phyloP scores from a whole-genome alignment of 2,797 vertebrate genomes.

The Somateria mollissima region DNA sequence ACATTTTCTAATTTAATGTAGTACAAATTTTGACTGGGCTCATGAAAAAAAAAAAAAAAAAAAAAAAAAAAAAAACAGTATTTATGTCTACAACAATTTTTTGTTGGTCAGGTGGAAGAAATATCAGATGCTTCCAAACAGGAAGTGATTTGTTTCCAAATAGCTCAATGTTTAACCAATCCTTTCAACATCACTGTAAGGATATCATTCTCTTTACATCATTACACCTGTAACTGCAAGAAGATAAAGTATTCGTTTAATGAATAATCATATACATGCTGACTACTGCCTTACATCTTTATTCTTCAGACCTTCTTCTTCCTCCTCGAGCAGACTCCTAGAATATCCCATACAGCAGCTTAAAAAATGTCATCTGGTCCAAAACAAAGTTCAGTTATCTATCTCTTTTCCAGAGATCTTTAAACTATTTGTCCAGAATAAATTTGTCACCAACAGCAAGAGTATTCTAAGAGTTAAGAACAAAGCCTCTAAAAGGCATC shows the following conservation, averaged over 20 bases:
- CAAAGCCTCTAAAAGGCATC: neutral
- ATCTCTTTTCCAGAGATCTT: neutral
- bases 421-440: neutral
- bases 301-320: neutral
- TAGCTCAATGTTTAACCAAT: neutral
- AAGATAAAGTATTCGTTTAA: neutral
- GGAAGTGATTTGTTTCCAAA: neutral
- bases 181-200: neutral
- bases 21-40: accelerated
- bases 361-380: neutral
- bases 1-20: neutral
- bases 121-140: neutral
- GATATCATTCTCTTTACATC: neutral
- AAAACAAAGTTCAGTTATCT: neutral
- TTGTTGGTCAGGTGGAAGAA: neutral
- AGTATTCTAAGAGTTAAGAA: conserved; percentile 25
- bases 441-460: neutral
- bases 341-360: neutral
- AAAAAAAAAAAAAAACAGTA: neutral
- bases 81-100: neutral
- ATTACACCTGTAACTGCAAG: neutral
- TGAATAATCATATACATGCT: neutral
- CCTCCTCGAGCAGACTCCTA: neutral
- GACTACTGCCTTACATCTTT: neutral
- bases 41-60: neutral